Conservation (phyloP, 2,797 vertebrate genomes). For the Diplodus puntazzo region DNA sequence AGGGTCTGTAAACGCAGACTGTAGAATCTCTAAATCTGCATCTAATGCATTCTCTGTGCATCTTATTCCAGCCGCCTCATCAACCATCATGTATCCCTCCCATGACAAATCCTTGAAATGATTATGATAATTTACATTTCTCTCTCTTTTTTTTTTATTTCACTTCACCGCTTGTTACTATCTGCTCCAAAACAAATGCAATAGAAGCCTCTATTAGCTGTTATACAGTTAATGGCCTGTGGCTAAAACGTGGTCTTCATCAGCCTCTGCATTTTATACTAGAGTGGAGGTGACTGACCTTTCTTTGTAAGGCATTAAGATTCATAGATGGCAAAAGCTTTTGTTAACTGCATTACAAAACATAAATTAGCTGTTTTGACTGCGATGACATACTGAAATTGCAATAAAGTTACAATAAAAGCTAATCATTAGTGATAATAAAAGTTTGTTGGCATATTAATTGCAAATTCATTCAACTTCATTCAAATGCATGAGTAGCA, state of each 20-base stretch:
- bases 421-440: conserved; percentile 20
- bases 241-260: conserved; percentile 5
- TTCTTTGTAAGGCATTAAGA: not conserved
- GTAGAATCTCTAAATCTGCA: not conserved
- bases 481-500: conserved; percentile 4
- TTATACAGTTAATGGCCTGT: not conserved
- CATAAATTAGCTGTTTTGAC: conserved; percentile 2
- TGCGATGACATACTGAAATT: conserved; percentile 1
- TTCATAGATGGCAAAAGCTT: not conserved
- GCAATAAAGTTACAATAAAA: conserved; percentile 29
- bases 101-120: not conserved
- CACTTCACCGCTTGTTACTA: not conserved
- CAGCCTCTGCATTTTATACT: conserved; percentile 1
- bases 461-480: conserved; percentile 27
- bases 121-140: not conserved
- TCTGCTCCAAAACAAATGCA: not conserved
- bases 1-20: not conserved
- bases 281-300: conserved; percentile 3
- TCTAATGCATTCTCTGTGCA: not conserved
- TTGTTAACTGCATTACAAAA: not conserved
- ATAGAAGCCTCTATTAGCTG: not conserved
- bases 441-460: not conserved
- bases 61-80: not conserved
- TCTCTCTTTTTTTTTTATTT: not conserved
- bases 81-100: not conserved